These are phyloP conservation scores for Caenorhabditis becei DNA, from an alignment of 2,888 invertebrate species.

Conservation along the genomic window DNA sequence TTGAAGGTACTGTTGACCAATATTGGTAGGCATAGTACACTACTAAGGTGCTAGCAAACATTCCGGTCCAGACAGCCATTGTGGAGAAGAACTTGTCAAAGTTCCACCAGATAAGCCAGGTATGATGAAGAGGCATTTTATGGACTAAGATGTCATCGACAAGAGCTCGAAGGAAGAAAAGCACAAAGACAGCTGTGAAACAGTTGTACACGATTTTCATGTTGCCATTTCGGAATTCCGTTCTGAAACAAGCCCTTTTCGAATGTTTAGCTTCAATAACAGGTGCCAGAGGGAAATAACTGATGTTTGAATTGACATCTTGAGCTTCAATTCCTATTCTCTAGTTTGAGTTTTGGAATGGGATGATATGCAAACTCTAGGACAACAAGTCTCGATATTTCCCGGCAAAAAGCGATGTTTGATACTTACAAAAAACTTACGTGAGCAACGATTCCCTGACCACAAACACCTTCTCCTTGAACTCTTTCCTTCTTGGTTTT, in stretches of 20 bases:
- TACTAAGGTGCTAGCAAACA: constrained; percentile 75
- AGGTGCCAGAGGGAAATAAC: no score
- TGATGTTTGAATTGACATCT: no score
- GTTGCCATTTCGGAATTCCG: constrained; percentile 64
- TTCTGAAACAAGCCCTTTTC: constrained; percentile 43
- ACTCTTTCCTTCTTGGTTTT: constrained; percentile 48
- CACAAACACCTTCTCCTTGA: constrained; percentile 74
- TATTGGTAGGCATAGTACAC: constrained; percentile 70
- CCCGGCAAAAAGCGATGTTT: no score
- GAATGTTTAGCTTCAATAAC: no score
- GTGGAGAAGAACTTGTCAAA: constrained; percentile 76
- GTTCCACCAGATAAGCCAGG: constrained; percentile 81
- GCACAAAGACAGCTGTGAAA: constrained; percentile 74
- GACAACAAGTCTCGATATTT: no score
- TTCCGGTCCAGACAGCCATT: constrained; percentile 75
- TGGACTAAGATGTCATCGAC: constrained; percentile 74
- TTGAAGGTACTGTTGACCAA: constrained; percentile 75
- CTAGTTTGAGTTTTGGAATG: no score
- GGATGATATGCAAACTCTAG: no score
- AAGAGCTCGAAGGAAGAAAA: constrained; percentile 74
- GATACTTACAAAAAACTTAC: constrained; percentile 63
- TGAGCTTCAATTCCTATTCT: no score
- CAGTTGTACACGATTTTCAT: constrained; percentile 78
- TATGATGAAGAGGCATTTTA: constrained; percentile 78
- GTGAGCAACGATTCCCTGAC: constrained; percentile 72